phyloP scores from a whole-genome alignment of 2,888 invertebrate genomes.

The Cephus runcator region DNA sequence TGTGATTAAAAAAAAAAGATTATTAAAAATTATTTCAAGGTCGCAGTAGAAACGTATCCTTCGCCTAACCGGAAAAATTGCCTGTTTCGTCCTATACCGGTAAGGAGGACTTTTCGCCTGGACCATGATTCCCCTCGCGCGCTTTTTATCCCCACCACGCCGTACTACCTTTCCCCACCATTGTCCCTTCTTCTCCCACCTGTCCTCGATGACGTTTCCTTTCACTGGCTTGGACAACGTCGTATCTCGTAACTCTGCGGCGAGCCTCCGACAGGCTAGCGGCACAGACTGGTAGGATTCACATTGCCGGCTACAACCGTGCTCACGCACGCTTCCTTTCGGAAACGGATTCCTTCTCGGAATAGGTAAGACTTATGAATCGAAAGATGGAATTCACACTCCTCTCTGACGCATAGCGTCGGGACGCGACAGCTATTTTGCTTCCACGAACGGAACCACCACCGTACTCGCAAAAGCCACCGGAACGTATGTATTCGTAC shows the following conservation, averaged over 20 bases:
- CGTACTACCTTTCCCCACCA: constrained; percentile 2
- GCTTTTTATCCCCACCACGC: constrained; percentile 7
- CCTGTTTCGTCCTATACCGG: background rate
- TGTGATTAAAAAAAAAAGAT: background rate
- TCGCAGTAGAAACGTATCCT: background rate
- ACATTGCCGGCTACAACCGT: background rate
- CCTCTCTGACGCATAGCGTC: constrained; percentile 2
- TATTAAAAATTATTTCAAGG: background rate
- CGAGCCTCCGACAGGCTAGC: constrained; percentile 1
- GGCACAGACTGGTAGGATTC: background rate
- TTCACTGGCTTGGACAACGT: constrained; percentile 28
- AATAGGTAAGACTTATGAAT: constrained; percentile 5
- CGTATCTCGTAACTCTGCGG: constrained; percentile 6
- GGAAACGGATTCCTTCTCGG: constrained; percentile 3
- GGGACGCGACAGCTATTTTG: background rate
- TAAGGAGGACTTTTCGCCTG: constrained; percentile 8
- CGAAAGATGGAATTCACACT: constrained; percentile 7
- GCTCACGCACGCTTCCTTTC: constrained; percentile 8
- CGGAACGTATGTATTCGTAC: background rate
- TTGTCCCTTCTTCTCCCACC: constrained; percentile 21
- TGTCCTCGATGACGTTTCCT: constrained; percentile 40
- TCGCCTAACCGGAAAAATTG: background rate
- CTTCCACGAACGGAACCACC: background rate
- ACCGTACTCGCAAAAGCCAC: background rate
- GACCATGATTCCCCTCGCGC: constrained; percentile 17